These are phyloP conservation scores for Alauda arvensis DNA, from an alignment of 2,797 vertebrate species.

Conservation along the genomic window DNA sequence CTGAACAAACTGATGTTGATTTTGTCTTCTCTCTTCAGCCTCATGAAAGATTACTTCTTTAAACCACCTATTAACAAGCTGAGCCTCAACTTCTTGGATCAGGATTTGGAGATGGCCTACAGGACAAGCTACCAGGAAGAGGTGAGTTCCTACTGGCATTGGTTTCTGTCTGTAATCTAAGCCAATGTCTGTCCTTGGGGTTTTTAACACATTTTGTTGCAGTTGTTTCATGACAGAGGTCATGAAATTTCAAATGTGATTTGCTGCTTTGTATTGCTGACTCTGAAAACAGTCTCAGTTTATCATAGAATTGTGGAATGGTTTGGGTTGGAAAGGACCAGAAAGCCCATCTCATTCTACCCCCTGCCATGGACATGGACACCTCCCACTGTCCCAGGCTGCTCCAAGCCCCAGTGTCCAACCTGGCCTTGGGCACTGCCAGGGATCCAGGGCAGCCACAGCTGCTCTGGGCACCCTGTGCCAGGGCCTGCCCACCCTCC, in stretches of 20 bases:
- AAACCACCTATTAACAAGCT: slow-evolving; percentile 97
- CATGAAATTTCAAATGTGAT: not conserved
- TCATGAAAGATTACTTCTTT: slow-evolving; percentile 98
- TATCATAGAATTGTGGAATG: not conserved
- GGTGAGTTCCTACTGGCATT: slow-evolving; percentile 67
- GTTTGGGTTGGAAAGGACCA: not conserved
- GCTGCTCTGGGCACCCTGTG: not conserved
- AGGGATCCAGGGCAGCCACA: not conserved
- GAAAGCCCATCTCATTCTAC: fast-evolving
- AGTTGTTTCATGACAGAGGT: not conserved
- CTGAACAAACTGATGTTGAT: not conserved
- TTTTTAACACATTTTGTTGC: not conserved
- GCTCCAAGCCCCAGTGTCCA: fast-evolving
- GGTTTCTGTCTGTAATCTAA: not conserved
- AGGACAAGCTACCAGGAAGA: slow-evolving; percentile 92
- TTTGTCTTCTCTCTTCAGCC: slow-evolving; percentile 67
- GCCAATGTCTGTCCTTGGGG: not conserved
- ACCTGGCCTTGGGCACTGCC: fast-evolving
- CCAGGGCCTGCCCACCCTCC: fast-evolving
- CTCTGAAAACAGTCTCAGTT: not conserved
- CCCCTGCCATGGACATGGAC: not conserved
- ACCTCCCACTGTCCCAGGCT: fast-evolving
- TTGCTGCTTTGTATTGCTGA: not conserved
- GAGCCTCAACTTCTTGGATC: slow-evolving; percentile 93
- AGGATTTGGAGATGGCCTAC: slow-evolving; percentile 86